A percentile compares a stretch with the other conserved stretches of the same genome.
Evolutionary conservation across 2,888 invertebrate species (phyloP).

Genomic region (Tryphoninae sp.): DNA sequence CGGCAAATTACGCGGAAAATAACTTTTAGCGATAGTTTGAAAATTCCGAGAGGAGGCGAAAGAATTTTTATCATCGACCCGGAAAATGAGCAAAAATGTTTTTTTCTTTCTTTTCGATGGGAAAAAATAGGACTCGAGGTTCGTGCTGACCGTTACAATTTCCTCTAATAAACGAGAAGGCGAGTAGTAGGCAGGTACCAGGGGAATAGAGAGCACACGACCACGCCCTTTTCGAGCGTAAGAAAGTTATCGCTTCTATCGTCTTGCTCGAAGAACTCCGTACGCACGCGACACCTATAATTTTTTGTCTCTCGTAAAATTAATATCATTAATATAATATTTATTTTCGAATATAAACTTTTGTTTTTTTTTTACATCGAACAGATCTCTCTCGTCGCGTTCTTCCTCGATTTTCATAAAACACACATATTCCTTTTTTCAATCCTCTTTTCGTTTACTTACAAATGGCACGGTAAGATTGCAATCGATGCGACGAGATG

Average conservation of each 20-base stretch:
- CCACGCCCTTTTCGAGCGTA: conserved; percentile 39
- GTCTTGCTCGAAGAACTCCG: conserved; percentile 7
- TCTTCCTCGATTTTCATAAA: conserved; percentile 21
- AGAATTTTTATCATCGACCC: conserved; percentile 18
- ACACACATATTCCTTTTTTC: not conserved
- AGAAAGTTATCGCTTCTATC: conserved; percentile 31
- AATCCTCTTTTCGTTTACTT: conserved; percentile 20
- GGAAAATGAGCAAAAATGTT: not conserved
- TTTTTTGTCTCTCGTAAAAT: conserved; percentile 2
- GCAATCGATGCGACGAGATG: conserved; percentile 43
- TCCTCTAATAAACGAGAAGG: conserved; percentile 42
- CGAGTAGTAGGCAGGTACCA: conserved; percentile 8
- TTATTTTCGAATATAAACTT: conserved; percentile 51
- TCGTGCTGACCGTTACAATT: conserved; percentile 17
- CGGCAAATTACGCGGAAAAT: conserved; percentile 34
- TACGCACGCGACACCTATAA: not conserved
- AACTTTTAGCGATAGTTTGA: not conserved
- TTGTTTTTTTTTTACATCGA: conserved; percentile 27
- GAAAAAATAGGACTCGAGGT: conserved; percentile 9
- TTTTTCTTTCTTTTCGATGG: not conserved
- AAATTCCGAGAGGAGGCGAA: not conserved
- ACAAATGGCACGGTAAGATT: conserved; percentile 56
- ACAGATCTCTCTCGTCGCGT: conserved; percentile 11
- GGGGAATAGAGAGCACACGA: conserved; percentile 24
- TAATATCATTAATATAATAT: conserved; percentile 39